These are phyloP conservation scores for Ctena decussata DNA, from an alignment of 2,888 invertebrate species.

Conservation along the genomic window DNA sequence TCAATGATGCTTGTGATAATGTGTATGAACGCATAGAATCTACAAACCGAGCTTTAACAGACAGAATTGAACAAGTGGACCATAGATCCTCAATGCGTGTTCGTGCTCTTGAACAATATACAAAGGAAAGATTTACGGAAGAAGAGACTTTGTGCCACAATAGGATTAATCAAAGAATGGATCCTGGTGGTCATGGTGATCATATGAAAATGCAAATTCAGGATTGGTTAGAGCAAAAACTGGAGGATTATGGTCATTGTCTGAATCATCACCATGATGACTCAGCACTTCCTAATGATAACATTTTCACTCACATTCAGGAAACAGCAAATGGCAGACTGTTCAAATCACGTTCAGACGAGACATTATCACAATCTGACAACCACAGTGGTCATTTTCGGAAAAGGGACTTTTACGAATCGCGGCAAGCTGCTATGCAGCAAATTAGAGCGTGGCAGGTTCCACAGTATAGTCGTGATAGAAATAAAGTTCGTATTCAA, in stretches of 20 bases:
- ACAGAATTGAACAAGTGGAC: constrained; percentile 93
- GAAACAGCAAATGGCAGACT: constrained; percentile 80
- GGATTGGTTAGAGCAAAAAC: constrained; percentile 81
- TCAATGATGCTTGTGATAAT: constrained; percentile 94
- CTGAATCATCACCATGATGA: constrained; percentile 83
- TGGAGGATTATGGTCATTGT: constrained; percentile 80
- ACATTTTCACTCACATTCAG: constrained; percentile 77
- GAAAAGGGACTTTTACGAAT: constrained; percentile 81
- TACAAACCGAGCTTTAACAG: constrained; percentile 93
- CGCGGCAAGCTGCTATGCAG: constrained; percentile 81
- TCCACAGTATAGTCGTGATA: constrained; percentile 69
- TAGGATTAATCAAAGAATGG: constrained; percentile 90
- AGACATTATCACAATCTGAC: constrained; percentile 88
- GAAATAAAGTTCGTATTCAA: constrained; percentile 42
- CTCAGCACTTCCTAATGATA: constrained; percentile 77
- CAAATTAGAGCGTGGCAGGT: constrained; percentile 82
- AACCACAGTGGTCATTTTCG: constrained; percentile 91
- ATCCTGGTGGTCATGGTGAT: constrained; percentile 71
- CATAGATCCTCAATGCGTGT: constrained; percentile 87
- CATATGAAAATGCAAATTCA: constrained; percentile 80
- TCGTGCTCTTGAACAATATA: constrained; percentile 76
- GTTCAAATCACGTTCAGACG: constrained; percentile 85
- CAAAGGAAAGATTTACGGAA: constrained; percentile 90
- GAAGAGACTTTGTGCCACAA: constrained; percentile 90
- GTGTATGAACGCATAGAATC: constrained; percentile 93